phyloP scores from a whole-genome alignment of 2,888 invertebrate species.

The Megastigmus dorsalis region DNA sequence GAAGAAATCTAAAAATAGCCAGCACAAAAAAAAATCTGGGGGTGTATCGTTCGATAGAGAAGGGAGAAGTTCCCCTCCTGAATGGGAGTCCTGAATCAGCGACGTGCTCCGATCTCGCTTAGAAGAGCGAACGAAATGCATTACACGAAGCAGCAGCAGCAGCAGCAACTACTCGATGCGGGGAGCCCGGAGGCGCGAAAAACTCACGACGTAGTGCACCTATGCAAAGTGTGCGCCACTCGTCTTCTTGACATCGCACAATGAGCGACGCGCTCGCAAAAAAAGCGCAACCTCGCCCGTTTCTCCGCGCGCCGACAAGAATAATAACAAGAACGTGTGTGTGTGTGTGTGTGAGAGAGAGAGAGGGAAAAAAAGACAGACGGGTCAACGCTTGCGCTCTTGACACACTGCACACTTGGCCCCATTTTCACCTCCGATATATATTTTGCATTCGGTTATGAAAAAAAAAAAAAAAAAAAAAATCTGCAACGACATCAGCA shows the following conservation, averaged over 20 bases:
- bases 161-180: constrained; percentile 3
- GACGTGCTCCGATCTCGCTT: not conserved
- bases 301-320: too few species aligned
- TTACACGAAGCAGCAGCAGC: too few species aligned
- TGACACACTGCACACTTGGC: constrained; percentile 33
- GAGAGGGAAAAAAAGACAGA: not conserved
- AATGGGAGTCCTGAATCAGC: too few species aligned
- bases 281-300: constrained; percentile 23
- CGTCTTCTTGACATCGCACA: not conserved
- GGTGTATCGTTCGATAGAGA: too few species aligned
- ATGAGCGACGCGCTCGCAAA: not conserved
- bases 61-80: too few species aligned
- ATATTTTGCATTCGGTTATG: constrained; percentile 30
- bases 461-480: too few species aligned
- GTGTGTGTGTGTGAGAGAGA: too few species aligned
- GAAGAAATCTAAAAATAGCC: too few species aligned
- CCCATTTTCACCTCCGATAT: constrained; percentile 18
- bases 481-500: not conserved
- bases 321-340: not conserved
- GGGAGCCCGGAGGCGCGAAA: too few species aligned
- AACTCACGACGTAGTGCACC: too few species aligned
- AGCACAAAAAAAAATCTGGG: too few species aligned
- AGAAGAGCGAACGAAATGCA: constrained; percentile 27
- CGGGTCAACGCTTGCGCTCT: not conserved
- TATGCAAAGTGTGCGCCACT: constrained; percentile 4